Conservation (phyloP, 2,888 invertebrate species). For the Nemotelus pantherinus region DNA sequence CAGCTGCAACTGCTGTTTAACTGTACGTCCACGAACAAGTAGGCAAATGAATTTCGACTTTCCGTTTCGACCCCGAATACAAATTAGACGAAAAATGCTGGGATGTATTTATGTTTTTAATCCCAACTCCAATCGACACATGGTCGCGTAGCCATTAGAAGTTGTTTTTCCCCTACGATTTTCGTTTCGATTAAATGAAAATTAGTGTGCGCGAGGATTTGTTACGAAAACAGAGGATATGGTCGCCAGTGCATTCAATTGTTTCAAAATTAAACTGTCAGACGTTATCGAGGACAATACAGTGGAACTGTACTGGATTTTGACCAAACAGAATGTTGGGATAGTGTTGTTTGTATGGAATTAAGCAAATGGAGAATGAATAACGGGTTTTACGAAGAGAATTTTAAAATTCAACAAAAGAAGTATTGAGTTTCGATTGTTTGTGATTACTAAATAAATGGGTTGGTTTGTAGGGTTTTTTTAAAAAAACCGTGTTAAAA, state of each 20-base stretch:
- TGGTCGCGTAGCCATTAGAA: slow-evolving; percentile 27
- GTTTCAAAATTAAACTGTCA: not conserved
- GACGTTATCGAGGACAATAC: not conserved
- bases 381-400: no score
- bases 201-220: not conserved
- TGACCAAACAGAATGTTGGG: no score
- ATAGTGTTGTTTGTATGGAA: no score
- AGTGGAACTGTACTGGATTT: no score
- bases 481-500: no score
- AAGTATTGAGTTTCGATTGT: no score
- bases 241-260: not conserved
- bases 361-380: no score
- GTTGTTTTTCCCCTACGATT: not conserved
- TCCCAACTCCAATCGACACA: slow-evolving; percentile 2
- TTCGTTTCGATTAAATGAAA: slow-evolving; percentile 5
- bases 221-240: not conserved
- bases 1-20: not conserved
- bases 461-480: no score
- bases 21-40: not conserved
- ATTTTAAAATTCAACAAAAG: no score
- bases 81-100: slow-evolving; percentile 11
- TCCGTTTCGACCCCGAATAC: not conserved
- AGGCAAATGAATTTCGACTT: not conserved
- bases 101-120: slow-evolving; percentile 14
- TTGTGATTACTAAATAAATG: no score